A percentile compares a stretch with the other conserved stretches of the same genome.
These are phyloP conservation scores for Ianthella basta DNA, from an alignment of 37 sponge, comb jelly and placozoan genomes.

Conservation along the genomic window DNA sequence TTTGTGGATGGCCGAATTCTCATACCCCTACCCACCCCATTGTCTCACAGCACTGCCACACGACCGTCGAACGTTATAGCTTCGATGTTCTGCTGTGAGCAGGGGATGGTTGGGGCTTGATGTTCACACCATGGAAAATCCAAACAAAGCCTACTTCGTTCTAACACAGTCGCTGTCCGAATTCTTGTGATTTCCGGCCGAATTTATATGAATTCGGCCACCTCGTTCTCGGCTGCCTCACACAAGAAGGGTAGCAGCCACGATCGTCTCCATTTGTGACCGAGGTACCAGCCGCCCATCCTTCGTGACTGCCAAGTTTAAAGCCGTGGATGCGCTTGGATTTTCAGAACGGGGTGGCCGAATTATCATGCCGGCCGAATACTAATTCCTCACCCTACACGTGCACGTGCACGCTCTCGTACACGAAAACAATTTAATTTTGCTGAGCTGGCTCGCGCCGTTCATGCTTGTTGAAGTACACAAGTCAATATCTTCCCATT, in stretches of 20 bases:
- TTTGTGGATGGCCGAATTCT: constrained; percentile 29
- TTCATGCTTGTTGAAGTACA: too few species aligned
- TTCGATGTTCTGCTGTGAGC: background rate
- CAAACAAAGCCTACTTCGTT: background rate
- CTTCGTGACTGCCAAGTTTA: background rate
- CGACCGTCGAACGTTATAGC: constrained; percentile 7
- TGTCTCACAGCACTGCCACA: constrained; percentile 2
- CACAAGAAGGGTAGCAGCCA: constrained; percentile 16
- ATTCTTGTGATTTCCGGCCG: constrained; percentile 30
- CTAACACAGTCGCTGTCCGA: constrained; percentile 7
- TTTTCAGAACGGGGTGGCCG: constrained; percentile 6
- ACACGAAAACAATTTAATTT: too few species aligned
- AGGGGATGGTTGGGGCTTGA: constrained; percentile 21
- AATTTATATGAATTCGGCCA: constrained; percentile 32
- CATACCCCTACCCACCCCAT: background rate
- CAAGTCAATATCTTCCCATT: too few species aligned
- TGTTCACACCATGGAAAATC: background rate
- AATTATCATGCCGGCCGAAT: constrained; percentile 31
- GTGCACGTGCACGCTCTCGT: too few species aligned
- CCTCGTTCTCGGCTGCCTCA: constrained; percentile 8
- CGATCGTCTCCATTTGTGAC: constrained; percentile 10
- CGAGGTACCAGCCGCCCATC: background rate
- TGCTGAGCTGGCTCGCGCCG: too few species aligned
- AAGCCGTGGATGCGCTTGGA: constrained; percentile 24
- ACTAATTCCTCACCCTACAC: constrained; percentile 27